Base-by-base conservation (phyloP, 2,888 invertebrate species). In the Ophion obscuratus region DNA sequence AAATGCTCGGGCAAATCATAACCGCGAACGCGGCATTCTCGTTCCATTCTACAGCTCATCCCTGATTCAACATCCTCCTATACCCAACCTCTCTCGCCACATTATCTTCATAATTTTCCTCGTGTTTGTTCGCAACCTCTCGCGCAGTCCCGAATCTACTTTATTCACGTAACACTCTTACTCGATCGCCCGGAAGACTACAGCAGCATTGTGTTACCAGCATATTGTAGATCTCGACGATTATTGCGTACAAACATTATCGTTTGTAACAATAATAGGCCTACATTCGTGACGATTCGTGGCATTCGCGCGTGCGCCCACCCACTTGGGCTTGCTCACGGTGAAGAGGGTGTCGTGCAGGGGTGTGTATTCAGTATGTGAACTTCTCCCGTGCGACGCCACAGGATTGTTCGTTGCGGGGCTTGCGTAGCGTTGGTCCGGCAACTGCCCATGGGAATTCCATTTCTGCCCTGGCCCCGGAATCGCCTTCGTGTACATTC, bases 371-470 rank as follows among this genome's bases (percentile, higher is more conserved):
- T 62, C 79, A 68, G 76, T 78, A 59, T 78, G 68, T 80, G 77
- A 57, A 70, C 68, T 79, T 53, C 44, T 82, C 76, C 66, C 59
- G 68, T 62, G 62, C 75, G 47, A 78, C 66, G 68, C 75, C 66
- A 73, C 74, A 64, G 81, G 81, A 86, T 86, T 86, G 81, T 83
- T 83, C 83, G 86, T 74, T 81, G 81, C 62, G 36, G 64, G 47
- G 64, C 77, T 73, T 59, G 77, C 83, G 81, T 86, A 86, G 81
- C 83, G 81, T 78, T 64, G 86, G 86, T 86, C 53, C 78, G 81
- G 83, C 76, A 86, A 83, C 81, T 70, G 81, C 83, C 77, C 81
- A 77, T 86, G 86, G 83, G 83, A 86, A 86, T 86, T 83, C 86
- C 81, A 86, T 86, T 85, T 86, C 86, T 83, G 73, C 73, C 83